phyloP scores from a whole-genome alignment of 1,140 invertebrate genomes.

The Drosophila suzukii region DNA sequence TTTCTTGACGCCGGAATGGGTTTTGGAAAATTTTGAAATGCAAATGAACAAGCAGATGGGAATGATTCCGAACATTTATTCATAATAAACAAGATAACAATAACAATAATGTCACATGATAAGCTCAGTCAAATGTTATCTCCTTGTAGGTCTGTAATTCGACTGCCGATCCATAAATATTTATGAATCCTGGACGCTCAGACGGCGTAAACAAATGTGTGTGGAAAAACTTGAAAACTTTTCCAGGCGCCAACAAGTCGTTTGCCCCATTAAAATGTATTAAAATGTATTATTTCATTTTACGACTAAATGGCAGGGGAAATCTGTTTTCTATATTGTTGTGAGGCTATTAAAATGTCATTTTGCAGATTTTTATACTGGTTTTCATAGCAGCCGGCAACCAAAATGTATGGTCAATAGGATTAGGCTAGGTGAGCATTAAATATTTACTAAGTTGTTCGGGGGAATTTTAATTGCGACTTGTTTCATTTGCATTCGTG shows the following conservation, averaged over 20 bases:
- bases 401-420: background rate
- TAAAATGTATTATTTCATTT: conserved; percentile 34
- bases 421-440: conserved; percentile 2
- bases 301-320: conserved; percentile 17
- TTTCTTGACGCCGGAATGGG: background rate
- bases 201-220: conserved; percentile 9
- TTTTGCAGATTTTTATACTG: background rate
- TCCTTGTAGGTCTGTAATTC: conserved; percentile 22
- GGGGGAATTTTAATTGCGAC: background rate
- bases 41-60: conserved; percentile 48
- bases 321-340: conserved; percentile 24
- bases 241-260: conserved; percentile 39
- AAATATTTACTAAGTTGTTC: conserved; percentile 4
- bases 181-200: conserved; percentile 29
- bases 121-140: conserved; percentile 50
- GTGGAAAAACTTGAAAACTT: conserved; percentile 16
- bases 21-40: conserved; percentile 63
- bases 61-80: conserved; percentile 55
- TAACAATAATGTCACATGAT: conserved; percentile 66
- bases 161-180: conserved; percentile 57
- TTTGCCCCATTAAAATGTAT: conserved; percentile 43
- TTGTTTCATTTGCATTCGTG: conserved; percentile 14
- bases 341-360: conserved; percentile 20
- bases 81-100: conserved; percentile 68
- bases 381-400: background rate